Evolutionary conservation across 35 echinoderm and acorn worm species (phyloP).

Genomic region (Nesometra sesokonis): DNA sequence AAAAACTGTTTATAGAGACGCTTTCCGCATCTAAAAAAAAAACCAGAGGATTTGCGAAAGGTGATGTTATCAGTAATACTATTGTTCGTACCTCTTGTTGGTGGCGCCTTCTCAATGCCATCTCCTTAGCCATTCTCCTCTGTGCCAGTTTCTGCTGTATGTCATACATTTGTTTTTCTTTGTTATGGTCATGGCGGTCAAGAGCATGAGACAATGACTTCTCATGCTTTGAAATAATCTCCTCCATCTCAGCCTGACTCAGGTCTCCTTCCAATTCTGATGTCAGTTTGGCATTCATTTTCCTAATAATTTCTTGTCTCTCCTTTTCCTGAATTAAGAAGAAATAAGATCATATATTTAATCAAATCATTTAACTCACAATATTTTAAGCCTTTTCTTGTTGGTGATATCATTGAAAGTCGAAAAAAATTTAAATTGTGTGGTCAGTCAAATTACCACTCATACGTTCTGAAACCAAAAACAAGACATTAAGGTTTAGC

Average conservation of each 20-base stretch:
- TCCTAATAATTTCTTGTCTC: slow-evolving; percentile 6
- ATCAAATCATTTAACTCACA: background rate
- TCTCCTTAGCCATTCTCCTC: slow-evolving; percentile 38
- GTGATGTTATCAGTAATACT: no score
- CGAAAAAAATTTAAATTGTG: no score
- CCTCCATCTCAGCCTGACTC: slow-evolving; percentile 47
- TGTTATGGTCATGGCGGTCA: slow-evolving; percentile 46
- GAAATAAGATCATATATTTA: background rate
- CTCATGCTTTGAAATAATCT: slow-evolving; percentile 62
- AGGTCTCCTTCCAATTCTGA: slow-evolving; percentile 47
- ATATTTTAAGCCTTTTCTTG: no score
- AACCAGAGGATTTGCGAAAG: no score
- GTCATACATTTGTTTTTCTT: slow-evolving; percentile 61
- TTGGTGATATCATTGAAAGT: no score
- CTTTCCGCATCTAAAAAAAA: no score
- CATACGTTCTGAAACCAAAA: no score
- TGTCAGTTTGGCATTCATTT: slow-evolving; percentile 37
- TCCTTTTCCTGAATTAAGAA: slow-evolving; percentile 34
- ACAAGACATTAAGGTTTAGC: no score
- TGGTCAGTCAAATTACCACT: no score
- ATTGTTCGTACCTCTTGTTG: slow-evolving; percentile 45
- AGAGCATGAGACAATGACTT: slow-evolving; percentile 34
- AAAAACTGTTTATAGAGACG: no score
- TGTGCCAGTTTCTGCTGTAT: slow-evolving; percentile 49
- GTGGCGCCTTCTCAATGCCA: slow-evolving; percentile 51